These are phyloP conservation scores for Chouioia cunea DNA, from an alignment of 2,888 invertebrate genomes.

Conservation along the genomic window DNA sequence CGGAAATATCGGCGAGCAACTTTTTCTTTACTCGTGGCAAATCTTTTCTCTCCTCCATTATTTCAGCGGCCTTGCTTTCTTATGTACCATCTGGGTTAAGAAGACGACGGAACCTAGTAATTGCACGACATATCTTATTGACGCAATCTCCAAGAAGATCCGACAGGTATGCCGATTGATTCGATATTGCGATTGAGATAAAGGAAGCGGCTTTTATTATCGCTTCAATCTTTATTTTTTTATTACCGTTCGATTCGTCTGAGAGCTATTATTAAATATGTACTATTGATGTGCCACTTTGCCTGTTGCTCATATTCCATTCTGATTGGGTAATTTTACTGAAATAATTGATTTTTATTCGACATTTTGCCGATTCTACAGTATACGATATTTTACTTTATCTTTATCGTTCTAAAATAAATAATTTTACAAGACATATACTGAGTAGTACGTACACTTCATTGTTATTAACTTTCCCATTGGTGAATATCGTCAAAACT, in stretches of 20 bases:
- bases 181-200: not conserved
- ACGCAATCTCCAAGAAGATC: constrained; percentile 30
- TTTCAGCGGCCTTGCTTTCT: constrained; percentile 33
- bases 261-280: constrained; percentile 26
- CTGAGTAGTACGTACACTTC: too few species aligned
- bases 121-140: constrained; percentile 46
- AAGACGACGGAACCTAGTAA: constrained; percentile 30
- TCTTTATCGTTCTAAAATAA: too few species aligned
- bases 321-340: not conserved
- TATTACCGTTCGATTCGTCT: not conserved
- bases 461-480: too few species aligned
- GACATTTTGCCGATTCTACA: too few species aligned
- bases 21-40: not conserved
- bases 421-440: too few species aligned
- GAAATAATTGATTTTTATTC: too few species aligned
- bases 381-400: too few species aligned
- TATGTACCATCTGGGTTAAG: constrained; percentile 35
- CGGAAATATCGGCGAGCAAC: constrained; percentile 18
- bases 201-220: constrained; percentile 29
- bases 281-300: constrained; percentile 25
- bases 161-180: constrained; percentile 5
- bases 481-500: too few species aligned
- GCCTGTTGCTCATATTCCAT: constrained; percentile 19
- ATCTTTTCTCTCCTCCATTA: constrained; percentile 18
- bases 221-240: constrained; percentile 13